Conservation (phyloP, 1,140 invertebrate species). For the Hycleus cichorii region DNA sequence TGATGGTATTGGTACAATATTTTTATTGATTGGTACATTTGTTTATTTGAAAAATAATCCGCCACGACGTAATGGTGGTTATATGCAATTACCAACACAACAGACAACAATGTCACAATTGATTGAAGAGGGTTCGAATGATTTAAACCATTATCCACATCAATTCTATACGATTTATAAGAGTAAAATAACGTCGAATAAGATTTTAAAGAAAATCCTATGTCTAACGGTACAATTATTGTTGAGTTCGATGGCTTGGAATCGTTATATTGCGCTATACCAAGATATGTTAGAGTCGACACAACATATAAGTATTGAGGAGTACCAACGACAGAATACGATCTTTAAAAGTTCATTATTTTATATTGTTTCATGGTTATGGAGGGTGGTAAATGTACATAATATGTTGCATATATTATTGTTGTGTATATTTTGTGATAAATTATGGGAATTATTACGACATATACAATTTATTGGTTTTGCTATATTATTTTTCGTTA, state of each 20-base stretch:
- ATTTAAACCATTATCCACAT: slow-evolving; percentile 35
- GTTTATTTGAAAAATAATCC: slow-evolving; percentile 61
- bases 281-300: slow-evolving; percentile 61
- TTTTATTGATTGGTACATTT: slow-evolving; percentile 56
- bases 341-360: slow-evolving; percentile 59
- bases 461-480: slow-evolving; percentile 56
- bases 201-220: slow-evolving; percentile 55
- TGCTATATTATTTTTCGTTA: slow-evolving; percentile 47
- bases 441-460: slow-evolving; percentile 63
- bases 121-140: slow-evolving; percentile 44
- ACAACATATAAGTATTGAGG: slow-evolving; percentile 43
- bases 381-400: slow-evolving; percentile 74
- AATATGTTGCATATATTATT: slow-evolving; percentile 67
- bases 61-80: slow-evolving; percentile 50
- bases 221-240: slow-evolving; percentile 62
- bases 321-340: slow-evolving; percentile 47
- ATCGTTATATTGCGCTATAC: slow-evolving; percentile 70
- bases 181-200: slow-evolving; percentile 54
- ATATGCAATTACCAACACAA: slow-evolving; percentile 48
- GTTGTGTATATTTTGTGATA: slow-evolving; percentile 73
- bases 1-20: slow-evolving; percentile 63
- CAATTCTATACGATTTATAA: slow-evolving; percentile 44
- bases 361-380: slow-evolving; percentile 64
- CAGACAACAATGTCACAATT: too few relatives aligned
- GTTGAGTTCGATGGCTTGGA: slow-evolving; percentile 68